Evolutionary conservation across 2,113 vertebrate genomes (phyloP).

Genomic region (Salvator merianae): DNA sequence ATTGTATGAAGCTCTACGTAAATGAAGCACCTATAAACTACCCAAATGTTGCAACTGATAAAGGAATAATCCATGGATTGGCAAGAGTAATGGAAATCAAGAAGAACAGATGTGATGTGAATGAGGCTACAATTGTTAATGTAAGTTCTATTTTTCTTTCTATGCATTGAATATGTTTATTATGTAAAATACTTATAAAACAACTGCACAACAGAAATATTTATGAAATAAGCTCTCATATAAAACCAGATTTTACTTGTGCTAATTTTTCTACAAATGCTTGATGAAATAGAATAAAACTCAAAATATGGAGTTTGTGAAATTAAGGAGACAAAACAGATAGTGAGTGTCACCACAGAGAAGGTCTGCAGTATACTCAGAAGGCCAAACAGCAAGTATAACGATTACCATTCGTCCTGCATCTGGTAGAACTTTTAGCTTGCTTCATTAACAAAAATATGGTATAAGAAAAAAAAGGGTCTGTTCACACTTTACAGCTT

Average conservation of each 20-base stretch:
- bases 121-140: conserved; percentile 5
- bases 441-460: too few relatives aligned
- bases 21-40: conserved; percentile 84
- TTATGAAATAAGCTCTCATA: background rate
- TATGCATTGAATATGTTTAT: background rate
- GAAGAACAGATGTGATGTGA: conserved; percentile 88
- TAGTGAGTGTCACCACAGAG: too few relatives aligned
- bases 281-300: background rate
- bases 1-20: conserved; percentile 80
- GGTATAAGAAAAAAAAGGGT: too few relatives aligned
- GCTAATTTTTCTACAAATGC: background rate
- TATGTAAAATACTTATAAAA: background rate
- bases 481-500: too few relatives aligned
- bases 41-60: conserved; percentile 81
- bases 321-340: background rate
- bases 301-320: background rate
- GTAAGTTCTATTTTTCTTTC: conserved; percentile 67
- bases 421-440: too few relatives aligned
- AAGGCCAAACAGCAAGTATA: background rate
- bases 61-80: conserved; percentile 89
- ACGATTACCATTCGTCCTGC: too few relatives aligned
- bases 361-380: background rate
- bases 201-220: background rate
- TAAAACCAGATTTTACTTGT: background rate
- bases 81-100: conserved; percentile 83